Evolutionary conservation across 2,797 vertebrate genomes (phyloP).

Genomic region (Clamator glandarius): DNA sequence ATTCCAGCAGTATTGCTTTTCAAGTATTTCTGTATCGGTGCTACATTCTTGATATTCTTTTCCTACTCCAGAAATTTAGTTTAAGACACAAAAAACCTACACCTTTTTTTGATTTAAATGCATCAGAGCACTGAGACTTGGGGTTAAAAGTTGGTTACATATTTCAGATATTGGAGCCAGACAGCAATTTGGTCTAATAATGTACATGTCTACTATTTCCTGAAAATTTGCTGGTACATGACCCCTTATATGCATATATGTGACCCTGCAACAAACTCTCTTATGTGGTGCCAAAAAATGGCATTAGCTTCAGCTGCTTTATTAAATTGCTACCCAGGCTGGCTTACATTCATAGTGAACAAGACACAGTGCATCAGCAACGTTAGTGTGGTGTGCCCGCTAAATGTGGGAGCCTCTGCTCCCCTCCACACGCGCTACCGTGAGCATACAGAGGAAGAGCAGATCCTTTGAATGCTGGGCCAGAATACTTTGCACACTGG

Average conservation of each 20-base stretch:
- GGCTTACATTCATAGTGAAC: not conserved
- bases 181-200: slow-evolving; percentile 53
- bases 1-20: not conserved
- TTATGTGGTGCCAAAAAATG: slow-evolving; percentile 50
- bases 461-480: not conserved
- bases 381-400: not conserved
- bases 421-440: accelerated
- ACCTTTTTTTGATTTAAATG: slow-evolving; percentile 22
- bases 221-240: slow-evolving; percentile 63
- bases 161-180: slow-evolving; percentile 50
- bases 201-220: slow-evolving; percentile 55
- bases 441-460: not conserved
- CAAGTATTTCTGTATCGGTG: not conserved
- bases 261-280: slow-evolving; percentile 45
- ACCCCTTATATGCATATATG: slow-evolving; percentile 39
- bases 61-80: not conserved
- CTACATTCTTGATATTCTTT: not conserved
- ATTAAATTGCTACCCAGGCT: slow-evolving; percentile 17
- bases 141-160: slow-evolving; percentile 35
- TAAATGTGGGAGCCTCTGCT: not conserved
- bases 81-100: not conserved
- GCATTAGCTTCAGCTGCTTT: slow-evolving; percentile 46
- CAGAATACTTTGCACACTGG: not conserved
- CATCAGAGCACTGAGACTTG: not conserved
- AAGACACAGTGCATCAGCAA: not conserved